Base-by-base conservation (phyloP, 2,113 vertebrate genomes). In the Ciconia maguari region DNA sequence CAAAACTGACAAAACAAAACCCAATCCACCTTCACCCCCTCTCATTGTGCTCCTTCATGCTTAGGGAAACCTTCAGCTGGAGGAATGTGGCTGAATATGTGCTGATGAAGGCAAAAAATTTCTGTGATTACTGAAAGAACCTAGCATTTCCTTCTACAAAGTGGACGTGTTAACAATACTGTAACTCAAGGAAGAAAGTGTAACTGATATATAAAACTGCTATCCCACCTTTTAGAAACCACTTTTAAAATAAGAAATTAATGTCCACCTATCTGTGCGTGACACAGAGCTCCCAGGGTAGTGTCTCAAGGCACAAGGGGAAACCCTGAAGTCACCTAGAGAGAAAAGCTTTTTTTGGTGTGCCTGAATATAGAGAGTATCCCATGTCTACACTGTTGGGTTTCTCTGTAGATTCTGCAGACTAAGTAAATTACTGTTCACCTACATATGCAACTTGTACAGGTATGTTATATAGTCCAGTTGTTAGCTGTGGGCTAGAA, bases 391-490 rank as follows among this genome's bases (percentile, higher is more conserved):
- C 4, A 2, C 29, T 78, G 1, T 15, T 26, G 24, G 13, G 22
- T 64, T 83, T 71, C 20, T 71, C 36, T 71, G 27, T 49, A 62
- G 25, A 24, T 62, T 75, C 65, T 61, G 25, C 26, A 26, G 52
- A 30, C 16, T 21, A 11, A 54, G 18, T 62, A 17, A 58, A 64
- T 62, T 51, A 34, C 61, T 58, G 18, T n/a, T 93, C 21, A 7
- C 21, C 32, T 48, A 17, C 13, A 5, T 24, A 4, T 41, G 61
- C 16, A n/a, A 14, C 4, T 1, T 4, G 1, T 27, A 4, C 22
- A n/a, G 21, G 7, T 51, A 11, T 41, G 21, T 42, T 27, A 10
- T 3, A 4, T 2, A 36, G 54, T 15, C 54, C 13, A 21, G 8
- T 55, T 66, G 46, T n/a, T 64, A 90, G 13, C 44, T 74, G n/a